phyloP scores from a whole-genome alignment of 2,113 vertebrate genomes.

The Rhinolophus sinicus region DNA sequence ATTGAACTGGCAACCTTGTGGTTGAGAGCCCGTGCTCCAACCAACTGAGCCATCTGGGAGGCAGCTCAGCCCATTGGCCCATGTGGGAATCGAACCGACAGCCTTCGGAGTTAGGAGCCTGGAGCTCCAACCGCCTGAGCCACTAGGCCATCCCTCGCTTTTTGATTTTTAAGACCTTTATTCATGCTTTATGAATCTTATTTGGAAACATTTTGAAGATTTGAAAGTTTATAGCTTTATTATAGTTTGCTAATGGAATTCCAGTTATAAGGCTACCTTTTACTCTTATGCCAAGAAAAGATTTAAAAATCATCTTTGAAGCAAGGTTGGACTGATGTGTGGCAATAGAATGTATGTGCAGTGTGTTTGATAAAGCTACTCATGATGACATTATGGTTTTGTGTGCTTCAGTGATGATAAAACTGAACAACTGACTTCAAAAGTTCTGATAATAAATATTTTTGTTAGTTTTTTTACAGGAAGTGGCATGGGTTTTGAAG shows the following conservation, averaged over 20 bases:
- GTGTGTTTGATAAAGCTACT: background rate
- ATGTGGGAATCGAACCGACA: too few relatives aligned
- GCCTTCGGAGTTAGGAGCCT: too few relatives aligned
- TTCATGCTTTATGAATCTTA: conserved; percentile 23
- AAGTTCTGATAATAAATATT: conserved; percentile 65
- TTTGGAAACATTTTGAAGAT: conserved; percentile 39
- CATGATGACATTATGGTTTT: background rate
- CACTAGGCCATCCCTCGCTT: background rate
- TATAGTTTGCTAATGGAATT: conserved; percentile 21
- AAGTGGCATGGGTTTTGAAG: conserved; percentile 96
- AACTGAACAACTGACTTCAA: background rate
- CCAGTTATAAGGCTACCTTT: background rate
- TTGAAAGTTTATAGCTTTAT: conserved; percentile 30
- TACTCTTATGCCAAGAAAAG: background rate
- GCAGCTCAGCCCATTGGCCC: too few relatives aligned
- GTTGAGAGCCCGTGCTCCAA: too few relatives aligned
- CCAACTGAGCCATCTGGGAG: too few relatives aligned
- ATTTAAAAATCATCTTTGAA: conserved; percentile 37
- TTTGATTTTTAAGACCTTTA: conserved; percentile 28
- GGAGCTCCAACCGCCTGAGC: too few relatives aligned
- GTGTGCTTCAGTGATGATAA: conserved; percentile 33
- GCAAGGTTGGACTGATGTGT: background rate
- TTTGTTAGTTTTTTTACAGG: conserved; percentile 94
- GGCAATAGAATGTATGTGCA: background rate
- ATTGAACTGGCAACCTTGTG: too few relatives aligned